Percentiles rank a stretch among this genome's conserved stretches.
phyloP scores from a whole-genome alignment of 2,113 vertebrate species.

The Paralichthys olivaceus region DNA sequence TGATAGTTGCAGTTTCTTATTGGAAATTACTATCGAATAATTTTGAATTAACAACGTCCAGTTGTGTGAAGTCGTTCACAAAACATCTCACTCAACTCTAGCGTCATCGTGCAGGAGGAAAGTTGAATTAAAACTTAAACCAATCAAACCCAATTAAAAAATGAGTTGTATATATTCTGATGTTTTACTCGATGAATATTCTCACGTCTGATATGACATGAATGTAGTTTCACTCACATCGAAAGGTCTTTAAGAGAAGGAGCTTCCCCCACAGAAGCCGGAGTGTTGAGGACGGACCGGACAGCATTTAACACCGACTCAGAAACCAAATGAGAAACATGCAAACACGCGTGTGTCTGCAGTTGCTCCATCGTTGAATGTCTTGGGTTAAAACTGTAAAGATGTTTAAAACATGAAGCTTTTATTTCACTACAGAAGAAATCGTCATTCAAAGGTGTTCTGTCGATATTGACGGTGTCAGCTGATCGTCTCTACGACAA shows the following conservation, averaged over 20 bases:
- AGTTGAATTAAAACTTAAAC: no score
- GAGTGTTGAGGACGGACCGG: background rate
- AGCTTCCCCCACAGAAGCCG: background rate
- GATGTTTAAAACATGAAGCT: constrained; percentile 35
- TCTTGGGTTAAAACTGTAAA: constrained; percentile 55
- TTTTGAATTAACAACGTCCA: background rate
- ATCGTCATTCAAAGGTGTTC: constrained; percentile 4
- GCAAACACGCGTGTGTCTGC: constrained; percentile 34
- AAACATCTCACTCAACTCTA: no score
- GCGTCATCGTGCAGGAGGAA: no score
- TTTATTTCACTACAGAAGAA: constrained; percentile 36
- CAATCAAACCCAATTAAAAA: no score
- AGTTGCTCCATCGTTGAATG: constrained; percentile 63
- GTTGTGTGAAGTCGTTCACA: background rate
- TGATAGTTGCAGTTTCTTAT: background rate
- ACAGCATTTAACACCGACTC: constrained; percentile 52
- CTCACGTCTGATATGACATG: constrained; percentile 5
- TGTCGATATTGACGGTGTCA: constrained; percentile 8
- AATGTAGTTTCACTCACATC: background rate
- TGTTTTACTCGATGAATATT: no score
- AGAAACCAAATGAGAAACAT: constrained; percentile 53
- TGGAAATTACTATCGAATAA: background rate
- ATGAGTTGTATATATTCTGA: no score
- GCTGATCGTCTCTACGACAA: constrained; percentile 18
- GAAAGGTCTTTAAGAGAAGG: background rate